phyloP scores from a whole-genome alignment of 2,113 vertebrate genomes.

The Canis aureus region DNA sequence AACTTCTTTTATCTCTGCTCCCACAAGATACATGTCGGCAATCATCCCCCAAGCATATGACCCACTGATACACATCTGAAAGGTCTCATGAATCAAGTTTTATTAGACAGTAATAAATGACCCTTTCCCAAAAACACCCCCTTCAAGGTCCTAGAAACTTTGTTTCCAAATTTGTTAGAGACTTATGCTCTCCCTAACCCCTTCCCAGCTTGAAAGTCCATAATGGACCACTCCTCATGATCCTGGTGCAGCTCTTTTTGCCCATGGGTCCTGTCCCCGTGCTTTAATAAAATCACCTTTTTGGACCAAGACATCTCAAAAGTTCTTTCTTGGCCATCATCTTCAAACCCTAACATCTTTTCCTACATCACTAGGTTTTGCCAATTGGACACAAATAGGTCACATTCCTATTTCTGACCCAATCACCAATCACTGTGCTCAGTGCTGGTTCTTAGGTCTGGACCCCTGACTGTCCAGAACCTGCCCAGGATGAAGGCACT shows the following conservation, averaged over 20 bases:
- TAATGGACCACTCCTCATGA: not conserved
- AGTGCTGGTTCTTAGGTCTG: not conserved
- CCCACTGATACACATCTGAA: not conserved
- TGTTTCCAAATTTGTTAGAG: not conserved
- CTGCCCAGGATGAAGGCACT: not conserved
- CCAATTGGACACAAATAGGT: not conserved
- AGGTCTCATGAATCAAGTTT: not conserved
- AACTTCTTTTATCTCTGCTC: not conserved
- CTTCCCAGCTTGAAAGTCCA: not conserved
- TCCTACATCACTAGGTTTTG: not conserved
- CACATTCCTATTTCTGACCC: not conserved
- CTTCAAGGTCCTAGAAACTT: not conserved
- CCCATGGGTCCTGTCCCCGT: not conserved
- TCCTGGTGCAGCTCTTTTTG: not conserved
- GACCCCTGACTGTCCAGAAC: not conserved
- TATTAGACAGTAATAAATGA: not conserved
- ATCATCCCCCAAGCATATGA: not conserved
- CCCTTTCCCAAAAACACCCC: not conserved
- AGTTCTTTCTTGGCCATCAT: not conserved
- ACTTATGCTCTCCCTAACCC: not conserved
- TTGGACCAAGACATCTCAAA: not conserved
- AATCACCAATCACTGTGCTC: not conserved
- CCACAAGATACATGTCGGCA: not conserved
- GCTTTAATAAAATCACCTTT: not conserved
- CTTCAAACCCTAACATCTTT: not conserved